Conservation (phyloP, 2,113 vertebrate species). For the Casuarius casuarius region DNA sequence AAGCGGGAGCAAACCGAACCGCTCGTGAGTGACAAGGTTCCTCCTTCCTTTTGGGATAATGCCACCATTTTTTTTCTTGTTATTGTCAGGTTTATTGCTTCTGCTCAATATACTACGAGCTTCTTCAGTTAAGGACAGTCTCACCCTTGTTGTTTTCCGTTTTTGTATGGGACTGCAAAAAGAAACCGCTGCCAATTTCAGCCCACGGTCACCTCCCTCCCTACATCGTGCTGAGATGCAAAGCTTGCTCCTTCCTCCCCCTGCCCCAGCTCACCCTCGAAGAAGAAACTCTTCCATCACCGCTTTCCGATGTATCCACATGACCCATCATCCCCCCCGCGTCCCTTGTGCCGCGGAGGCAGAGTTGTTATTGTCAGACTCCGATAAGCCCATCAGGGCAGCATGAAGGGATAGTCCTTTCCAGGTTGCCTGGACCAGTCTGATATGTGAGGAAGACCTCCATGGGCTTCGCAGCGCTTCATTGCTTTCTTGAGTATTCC, state of each 20-base stretch:
- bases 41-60: slow-evolving; percentile 67
- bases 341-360: neutral
- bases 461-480: neutral
- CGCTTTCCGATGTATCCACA: neutral
- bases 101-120: slow-evolving; percentile 75
- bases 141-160: slow-evolving; percentile 51
- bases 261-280: slow-evolving; percentile 15
- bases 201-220: neutral
- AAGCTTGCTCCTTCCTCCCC: slow-evolving; percentile 25
- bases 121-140: slow-evolving; percentile 73
- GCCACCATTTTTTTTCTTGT: slow-evolving; percentile 67
- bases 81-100: slow-evolving; percentile 74
- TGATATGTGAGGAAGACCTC: neutral
- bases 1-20: slow-evolving; percentile 71
- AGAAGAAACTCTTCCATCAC: slow-evolving; percentile 52
- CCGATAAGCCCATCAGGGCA: neutral
- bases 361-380: neutral
- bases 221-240: slow-evolving; percentile 11
- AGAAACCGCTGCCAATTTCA: slow-evolving; percentile 36
- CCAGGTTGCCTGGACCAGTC: neutral
- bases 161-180: slow-evolving; percentile 41
- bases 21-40: slow-evolving; percentile 69
- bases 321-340: neutral
- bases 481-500: slow-evolving; percentile 4
- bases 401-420: neutral